Evolutionary conservation across 1,140 invertebrate genomes (phyloP), one percentile per base, ranked within the genome.

Genomic region (Coelopa frigida): DNA sequence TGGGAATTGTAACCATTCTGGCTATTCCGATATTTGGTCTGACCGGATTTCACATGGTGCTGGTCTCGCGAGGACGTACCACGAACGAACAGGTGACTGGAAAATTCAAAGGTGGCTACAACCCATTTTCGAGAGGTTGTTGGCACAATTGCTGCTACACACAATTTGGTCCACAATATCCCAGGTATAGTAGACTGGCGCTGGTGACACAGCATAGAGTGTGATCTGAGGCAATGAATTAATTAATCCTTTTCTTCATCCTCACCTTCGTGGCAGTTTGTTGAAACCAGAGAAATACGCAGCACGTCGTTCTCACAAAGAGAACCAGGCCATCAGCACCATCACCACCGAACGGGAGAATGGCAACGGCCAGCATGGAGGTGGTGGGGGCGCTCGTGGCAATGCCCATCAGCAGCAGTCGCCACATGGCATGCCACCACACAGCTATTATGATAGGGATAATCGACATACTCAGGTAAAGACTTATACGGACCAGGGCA

Each of bases 1-100:
- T 98, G 83, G 85, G 81, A 53, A 78, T 98, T 52, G 91, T 95
- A 59, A 81, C 82, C 17, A 68, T 99, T 44, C 73, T 99, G 48
- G 84, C 94, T 54, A 90, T 99, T 68, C 97, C 97, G 51, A 95
- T 99, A 54, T 86, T 94, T 72, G 96, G 95, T 55, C 75, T 99
- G 53, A 97, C 94, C 47, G 89, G 89, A 41, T 99, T 99, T 74
- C 96, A 99, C 72, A 85, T 98, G 74, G 85, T 98, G 53, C 77
- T 99, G 48, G 93, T 99, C 32, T 89, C 91, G 12, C 78, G 93
- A 58, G 97, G 96, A n/a, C 80, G 95, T 46, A 99, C 97, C n/a
- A 99, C 97, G 46, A 99, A 99, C 75, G 97, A 99, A 75, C 96
- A 99, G 78, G 94, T 98, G 24, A 98, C 95, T 4, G 94, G 93